Percentiles rank a stretch among this genome's conserved stretches.
These are phyloP conservation scores for Cordilura impudica DNA, from an alignment of 2,888 invertebrate species.

Conservation along the genomic window DNA sequence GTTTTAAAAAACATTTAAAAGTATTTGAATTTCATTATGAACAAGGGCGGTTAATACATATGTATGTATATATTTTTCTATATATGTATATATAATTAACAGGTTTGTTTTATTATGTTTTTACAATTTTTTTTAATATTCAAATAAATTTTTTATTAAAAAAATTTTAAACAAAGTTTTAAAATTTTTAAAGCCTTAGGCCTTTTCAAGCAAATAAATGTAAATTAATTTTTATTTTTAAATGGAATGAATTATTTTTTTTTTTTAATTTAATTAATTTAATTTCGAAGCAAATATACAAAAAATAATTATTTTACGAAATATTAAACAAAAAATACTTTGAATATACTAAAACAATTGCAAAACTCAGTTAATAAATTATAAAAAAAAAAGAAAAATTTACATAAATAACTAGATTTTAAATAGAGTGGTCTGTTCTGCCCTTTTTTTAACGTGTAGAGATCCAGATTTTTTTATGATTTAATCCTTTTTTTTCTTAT, in stretches of 20 bases:
- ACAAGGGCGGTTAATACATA: no score
- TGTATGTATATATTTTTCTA: conserved; percentile 15
- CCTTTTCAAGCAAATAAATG: neutral
- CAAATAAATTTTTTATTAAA: conserved; percentile 21
- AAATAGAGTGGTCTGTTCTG: neutral
- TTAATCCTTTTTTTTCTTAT: conserved; percentile 15
- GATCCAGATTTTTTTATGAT: neutral
- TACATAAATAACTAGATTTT: neutral
- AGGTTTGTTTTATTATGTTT: conserved; percentile 43
- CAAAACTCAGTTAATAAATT: no score
- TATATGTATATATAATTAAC: conserved; percentile 55
- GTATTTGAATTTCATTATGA: no score
- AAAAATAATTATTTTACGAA: neutral
- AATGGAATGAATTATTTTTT: neutral
- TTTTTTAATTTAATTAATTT: neutral
- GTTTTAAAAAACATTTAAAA: no score
- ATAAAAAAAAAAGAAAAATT: neutral
- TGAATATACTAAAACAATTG: no score
- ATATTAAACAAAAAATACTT: no score
- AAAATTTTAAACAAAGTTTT: conserved; percentile 2
- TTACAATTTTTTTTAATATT: neutral
- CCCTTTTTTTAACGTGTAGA: neutral
- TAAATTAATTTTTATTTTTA: neutral
- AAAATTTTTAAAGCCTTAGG: conserved; percentile 2
- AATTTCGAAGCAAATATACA: neutral